A percentile compares a stretch with the other conserved stretches of the same genome.
Conservation (phyloP, 2,113 vertebrate species). For the Centropus unirufus region DNA sequence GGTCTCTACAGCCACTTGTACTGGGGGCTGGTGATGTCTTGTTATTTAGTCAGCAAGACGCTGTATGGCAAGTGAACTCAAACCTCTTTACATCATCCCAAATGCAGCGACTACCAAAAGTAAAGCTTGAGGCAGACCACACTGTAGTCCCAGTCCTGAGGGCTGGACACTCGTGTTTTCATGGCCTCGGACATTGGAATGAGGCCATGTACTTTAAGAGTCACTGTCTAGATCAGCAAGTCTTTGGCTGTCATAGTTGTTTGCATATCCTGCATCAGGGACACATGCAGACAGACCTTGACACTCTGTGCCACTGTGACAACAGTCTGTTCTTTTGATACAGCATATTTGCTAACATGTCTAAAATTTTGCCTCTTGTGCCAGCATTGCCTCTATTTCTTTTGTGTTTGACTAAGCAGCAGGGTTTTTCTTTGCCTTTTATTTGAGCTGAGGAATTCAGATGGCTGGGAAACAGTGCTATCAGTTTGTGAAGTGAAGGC, state of each 20-base stretch:
- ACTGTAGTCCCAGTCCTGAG: not conserved
- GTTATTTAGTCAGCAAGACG: not conserved
- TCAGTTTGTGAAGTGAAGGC: not conserved
- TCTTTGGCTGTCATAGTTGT: not conserved
- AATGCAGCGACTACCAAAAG: not conserved
- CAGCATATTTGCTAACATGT: not conserved
- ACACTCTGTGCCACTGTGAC: not conserved
- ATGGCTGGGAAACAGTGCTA: not conserved
- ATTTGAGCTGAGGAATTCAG: not conserved
- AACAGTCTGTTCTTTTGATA: not conserved
- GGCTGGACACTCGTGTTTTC: accelerated
- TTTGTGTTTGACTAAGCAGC: not conserved
- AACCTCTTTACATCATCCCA: not conserved
- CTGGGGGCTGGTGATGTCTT: not conserved
- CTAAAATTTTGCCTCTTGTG: not conserved
- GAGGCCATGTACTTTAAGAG: not conserved
- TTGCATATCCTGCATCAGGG: not conserved
- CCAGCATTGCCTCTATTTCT: not conserved
- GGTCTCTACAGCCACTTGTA: not conserved
- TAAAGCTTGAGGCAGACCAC: not conserved
- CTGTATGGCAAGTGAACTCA: not conserved
- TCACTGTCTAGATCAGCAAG: not conserved
- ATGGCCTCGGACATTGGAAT: not conserved
- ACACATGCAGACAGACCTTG: not conserved
- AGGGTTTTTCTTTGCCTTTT: not conserved